A percentile compares a stretch with the other conserved stretches of the same genome.
These are phyloP conservation scores for Apamea crenata DNA, from an alignment of 2,888 invertebrate genomes.

Conservation along the genomic window DNA sequence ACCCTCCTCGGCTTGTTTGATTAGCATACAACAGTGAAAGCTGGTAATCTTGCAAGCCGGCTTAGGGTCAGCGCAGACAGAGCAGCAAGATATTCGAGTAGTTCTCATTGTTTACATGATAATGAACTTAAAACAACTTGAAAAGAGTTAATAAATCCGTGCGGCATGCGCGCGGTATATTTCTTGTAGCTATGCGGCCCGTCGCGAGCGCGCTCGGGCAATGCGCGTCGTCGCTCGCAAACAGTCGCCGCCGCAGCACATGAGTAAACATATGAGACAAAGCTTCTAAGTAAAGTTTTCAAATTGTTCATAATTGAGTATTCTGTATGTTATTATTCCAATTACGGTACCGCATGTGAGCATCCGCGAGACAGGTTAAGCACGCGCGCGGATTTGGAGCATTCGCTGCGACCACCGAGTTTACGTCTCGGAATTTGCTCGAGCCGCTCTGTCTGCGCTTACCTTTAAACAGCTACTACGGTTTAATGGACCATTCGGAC, in stretches of 20 bases:
- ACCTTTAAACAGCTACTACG: slow-evolving; percentile 27
- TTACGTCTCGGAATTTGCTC: neutral
- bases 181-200: neutral
- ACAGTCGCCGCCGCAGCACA: neutral
- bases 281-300: neutral
- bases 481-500: slow-evolving; percentile 53
- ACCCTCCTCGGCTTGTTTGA: slow-evolving; percentile 54
- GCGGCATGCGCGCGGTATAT: neutral
- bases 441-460: neutral
- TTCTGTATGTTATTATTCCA: neutral
- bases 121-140: too few species aligned
- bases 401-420: neutral
- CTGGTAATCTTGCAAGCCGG: slow-evolving; percentile 54
- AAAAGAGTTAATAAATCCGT: neutral
- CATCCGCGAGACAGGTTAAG: neutral
- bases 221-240: neutral
- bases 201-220: neutral
- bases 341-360: neutral
- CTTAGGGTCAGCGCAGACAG: slow-evolving; percentile 11
- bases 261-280: neutral
- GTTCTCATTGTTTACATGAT: neutral
- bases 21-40: slow-evolving; percentile 54
- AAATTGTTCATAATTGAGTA: neutral
- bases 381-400: neutral
- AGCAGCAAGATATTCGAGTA: neutral